Percentiles rank a stretch among this genome's conserved stretches.
These are phyloP conservation scores for Threskiornis aethiopicus DNA, from an alignment of 2,797 vertebrate species.

Conservation along the genomic window DNA sequence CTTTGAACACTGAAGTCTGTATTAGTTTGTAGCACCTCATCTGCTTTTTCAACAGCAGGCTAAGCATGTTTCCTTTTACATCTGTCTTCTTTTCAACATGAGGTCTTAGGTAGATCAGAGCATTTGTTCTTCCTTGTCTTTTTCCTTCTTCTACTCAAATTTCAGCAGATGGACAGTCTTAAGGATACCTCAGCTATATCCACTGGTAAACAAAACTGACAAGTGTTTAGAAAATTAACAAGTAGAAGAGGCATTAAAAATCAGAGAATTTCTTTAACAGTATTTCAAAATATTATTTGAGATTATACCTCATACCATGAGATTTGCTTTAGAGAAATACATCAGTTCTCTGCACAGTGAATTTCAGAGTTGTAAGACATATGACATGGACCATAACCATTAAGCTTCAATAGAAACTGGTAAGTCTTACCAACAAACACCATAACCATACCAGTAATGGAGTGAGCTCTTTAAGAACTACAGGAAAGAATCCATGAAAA, in stretches of 20 bases:
- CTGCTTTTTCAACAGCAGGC: not conserved
- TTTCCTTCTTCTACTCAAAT: not conserved
- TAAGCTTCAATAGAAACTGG: not conserved
- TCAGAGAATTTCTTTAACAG: not conserved
- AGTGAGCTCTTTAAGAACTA: not conserved
- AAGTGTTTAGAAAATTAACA: not conserved
- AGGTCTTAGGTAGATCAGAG: not conserved
- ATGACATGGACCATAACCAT: not conserved
- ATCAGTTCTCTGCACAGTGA: not conserved
- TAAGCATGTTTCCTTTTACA: not conserved
- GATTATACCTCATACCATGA: not conserved
- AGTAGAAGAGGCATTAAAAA: not conserved
- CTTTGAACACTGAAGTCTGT: rapidly evolving
- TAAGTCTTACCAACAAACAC: not conserved
- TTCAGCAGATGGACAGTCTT: not conserved
- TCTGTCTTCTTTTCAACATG: not conserved
- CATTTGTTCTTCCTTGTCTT: not conserved
- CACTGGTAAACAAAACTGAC: not conserved
- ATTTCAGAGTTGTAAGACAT: not conserved
- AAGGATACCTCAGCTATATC: not conserved
- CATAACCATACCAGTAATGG: not conserved
- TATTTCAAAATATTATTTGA: not conserved
- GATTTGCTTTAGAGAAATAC: not conserved
- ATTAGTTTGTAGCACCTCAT: not conserved
- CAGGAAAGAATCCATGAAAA: not conserved